Evolutionary conservation across 2,888 invertebrate genomes (phyloP), one percentile per base, ranked within the genome.

Genomic region (Chrysomela aeneicollis): DNA sequence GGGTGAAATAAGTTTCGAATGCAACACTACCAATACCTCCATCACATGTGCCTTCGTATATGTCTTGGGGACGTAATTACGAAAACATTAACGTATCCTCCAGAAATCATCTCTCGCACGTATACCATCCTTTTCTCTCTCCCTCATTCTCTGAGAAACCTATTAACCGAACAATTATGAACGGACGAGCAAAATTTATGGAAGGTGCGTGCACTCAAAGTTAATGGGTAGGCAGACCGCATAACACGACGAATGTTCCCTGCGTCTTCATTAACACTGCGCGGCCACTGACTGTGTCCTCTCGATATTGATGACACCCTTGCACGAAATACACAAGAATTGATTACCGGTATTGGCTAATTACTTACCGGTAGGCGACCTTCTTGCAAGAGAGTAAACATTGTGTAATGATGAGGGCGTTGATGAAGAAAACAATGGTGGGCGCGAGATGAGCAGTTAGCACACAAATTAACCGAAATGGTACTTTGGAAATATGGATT

Each of bases 181-280:
- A 71, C 63, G 68, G 65, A 65, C 64, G 61, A 63, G 68, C 67
- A 9, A n/a, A 46, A 71, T 71, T 71, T 71, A 72, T 68, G 71
- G 52, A 63, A 64, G 52, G 68, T 72, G 71, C 70, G 71, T 72
- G 71, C 64, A 67, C 66, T 54, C 67, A 62, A 66, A 68, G 59
- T 66, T 70, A 69, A 70, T 66, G 67, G 71, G 66, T 57, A 70
- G 66, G 69, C 69, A 58, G 59, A 68, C 67, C 68, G 63, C 63
- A 68, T 64, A 70, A 71, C 71, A 68, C 66, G 70, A 71, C 68
- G 67, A 71, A 71, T 69, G 70, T 70, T 59, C 70, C 63, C 69
- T 73, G 73, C 68, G 73, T 73, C 73, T 73, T 73, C 71, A 73
- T 73, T 73, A 73, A 66, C 68, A 67, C 68, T 59, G 65, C 63